Base-by-base conservation (phyloP, 2,888 invertebrate genomes). In the Trissoscelio sp. region DNA sequence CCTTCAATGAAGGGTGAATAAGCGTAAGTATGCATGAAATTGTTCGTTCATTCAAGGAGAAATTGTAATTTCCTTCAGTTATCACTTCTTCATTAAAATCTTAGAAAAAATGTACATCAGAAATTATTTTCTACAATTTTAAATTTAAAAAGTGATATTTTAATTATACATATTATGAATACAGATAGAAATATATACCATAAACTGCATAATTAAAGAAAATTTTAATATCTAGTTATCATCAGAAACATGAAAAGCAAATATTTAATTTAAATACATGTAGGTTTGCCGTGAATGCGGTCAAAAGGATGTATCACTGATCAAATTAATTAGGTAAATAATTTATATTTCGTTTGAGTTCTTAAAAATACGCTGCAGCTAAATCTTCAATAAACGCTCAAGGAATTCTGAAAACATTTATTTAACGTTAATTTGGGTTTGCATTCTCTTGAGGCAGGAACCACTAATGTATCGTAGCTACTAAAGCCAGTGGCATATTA, bases 381-480 rank as follows among this genome's bases (percentile, higher is more conserved):
- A 70, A 34, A 22, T 58, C 46, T 46, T 57, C 34, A 46, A 58
- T 51, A 72, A 48, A 51, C 34, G 7, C 14, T 73, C n/a, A 62
- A 60, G 42, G 16, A 53, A 42, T 73, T 53, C 16, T 72, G 39
- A 58, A 58, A 70, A 58, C 70, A 58, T 72, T 72, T 73, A 53
- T 60, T 73, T 62, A 51, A 62, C 42, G 62, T 62, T 73, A 53
- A 73, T 73, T 73, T 62, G 51, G 39, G 48, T 51, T 48, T 62
- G 31, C 42, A 46, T 66, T 75, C 57, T 48, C 74, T 39, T 48
- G 74, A 48, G 48, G 37, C 28, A 9, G 39, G 58, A 75, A 66
- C 74, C 66, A 20, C 74, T 75, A 66, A 75, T 75, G 74, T 75
- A 75, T 75, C 58, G 66, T 14, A 58, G 58, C 58, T 75, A 58